These are phyloP conservation scores for Eumacrocentrus americanus DNA, from an alignment of 2,888 invertebrate species.

Conservation along the genomic window DNA sequence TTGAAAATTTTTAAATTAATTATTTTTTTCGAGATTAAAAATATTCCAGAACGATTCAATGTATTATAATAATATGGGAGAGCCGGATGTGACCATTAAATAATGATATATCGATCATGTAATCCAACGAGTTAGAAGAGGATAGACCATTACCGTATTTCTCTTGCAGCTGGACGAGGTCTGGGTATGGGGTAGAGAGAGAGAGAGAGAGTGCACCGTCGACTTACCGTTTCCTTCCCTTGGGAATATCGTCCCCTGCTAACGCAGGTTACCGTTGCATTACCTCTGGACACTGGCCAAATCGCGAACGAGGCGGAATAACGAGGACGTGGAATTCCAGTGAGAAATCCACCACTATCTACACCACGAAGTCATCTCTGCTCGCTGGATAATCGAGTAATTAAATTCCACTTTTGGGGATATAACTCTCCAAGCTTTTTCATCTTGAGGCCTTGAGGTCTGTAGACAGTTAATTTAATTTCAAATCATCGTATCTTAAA, in stretches of 20 bases:
- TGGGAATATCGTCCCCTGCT: constrained; percentile 21
- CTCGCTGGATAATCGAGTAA: too few species aligned
- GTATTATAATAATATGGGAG: neutral
- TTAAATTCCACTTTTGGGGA: too few species aligned
- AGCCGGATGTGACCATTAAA: constrained; percentile 8
- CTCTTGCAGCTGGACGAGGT: constrained; percentile 20
- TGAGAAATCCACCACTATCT: constrained; percentile 21
- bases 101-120: constrained; percentile 22
- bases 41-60: neutral
- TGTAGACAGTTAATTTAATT: too few species aligned
- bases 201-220: constrained; percentile 13
- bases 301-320: constrained; percentile 25
- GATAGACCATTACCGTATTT: constrained; percentile 26
- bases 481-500: too few species aligned
- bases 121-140: constrained; percentile 17
- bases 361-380: neutral
- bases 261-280: constrained; percentile 28
- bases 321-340: constrained; percentile 22
- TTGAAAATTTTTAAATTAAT: neutral
- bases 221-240: constrained; percentile 26
- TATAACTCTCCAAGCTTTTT: too few species aligned
- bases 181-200: constrained; percentile 5
- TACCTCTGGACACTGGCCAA: constrained; percentile 28
- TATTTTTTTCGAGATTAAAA: neutral
- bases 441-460: too few species aligned